Base-by-base conservation (phyloP, 23 tunicate genomes). In the Trididemnum clinides region DNA sequence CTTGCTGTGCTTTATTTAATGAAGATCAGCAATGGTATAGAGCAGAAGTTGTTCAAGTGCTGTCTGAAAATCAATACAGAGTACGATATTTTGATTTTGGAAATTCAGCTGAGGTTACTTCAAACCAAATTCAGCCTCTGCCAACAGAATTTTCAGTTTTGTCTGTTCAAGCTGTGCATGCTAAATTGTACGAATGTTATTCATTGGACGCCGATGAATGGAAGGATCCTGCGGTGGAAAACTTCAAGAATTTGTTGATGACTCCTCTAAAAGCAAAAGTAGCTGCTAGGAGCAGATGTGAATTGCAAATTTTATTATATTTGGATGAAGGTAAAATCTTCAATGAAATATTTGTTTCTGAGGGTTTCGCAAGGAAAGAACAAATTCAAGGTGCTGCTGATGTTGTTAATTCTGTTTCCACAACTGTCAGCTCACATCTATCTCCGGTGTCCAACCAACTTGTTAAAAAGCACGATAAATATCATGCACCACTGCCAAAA, bases 11-110 rank as follows among this genome's bases (percentile, higher is more conserved):
- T 15, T 26, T 50, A 12, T 81, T 59, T 62, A 29, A 26, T 34
- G 85, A 81, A 57, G 85, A 81, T 36, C 5, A 62, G 3, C n/a
- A 62, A 75, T 81, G 85, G 85, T 81, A 81, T 28, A 81, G 85
- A 81, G 85, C 74, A 20, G 54, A 33, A 26, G 75, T 81, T 12
- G 12, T 81, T 27, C 28, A 81, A 1, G 64, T 28, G 1, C 19
- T 54, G 21, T 4, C 34, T 25, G 54, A 28, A 69, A 36, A 83
- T 39, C 15, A 23, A 19, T 29, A 30, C 10, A 19, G 64, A 64
- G 87, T 83, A 3, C 34, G 35, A 1, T 83, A 58, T 69, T n/a
- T 83, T 30, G 87, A 83, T 44, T 83, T 58, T 83, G 87, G 87
- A 44, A 83, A 83, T 36, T 23, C 36, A 1, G 79, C 75, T 20